phyloP scores from a whole-genome alignment of 2,888 invertebrate genomes.

The Harmothoe impar region DNA sequence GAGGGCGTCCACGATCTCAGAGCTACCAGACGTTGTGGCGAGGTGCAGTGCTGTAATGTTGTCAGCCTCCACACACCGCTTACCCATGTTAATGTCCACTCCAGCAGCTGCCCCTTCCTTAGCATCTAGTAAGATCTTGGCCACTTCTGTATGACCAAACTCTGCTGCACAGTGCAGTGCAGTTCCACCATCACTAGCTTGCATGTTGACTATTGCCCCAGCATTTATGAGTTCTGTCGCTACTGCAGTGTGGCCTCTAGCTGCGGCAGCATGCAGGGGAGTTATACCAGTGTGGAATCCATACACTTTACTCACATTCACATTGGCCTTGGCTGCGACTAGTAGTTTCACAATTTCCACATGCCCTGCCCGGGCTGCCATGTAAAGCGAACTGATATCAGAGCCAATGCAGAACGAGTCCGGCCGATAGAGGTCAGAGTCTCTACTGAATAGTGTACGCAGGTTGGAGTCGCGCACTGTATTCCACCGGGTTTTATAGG shows the following conservation, averaged over 20 bases:
- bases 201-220: constrained; percentile 66
- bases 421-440: constrained; percentile 69
- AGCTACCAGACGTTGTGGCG: constrained; percentile 66
- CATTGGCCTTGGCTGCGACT: constrained; percentile 67
- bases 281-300: constrained; percentile 70
- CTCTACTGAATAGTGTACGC: constrained; percentile 67
- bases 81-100: constrained; percentile 65
- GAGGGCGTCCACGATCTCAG: constrained; percentile 66
- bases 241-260: constrained; percentile 67
- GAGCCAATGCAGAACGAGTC: constrained; percentile 69
- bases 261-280: constrained; percentile 70
- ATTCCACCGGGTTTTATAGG: constrained; percentile 69
- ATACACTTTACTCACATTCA: constrained; percentile 68
- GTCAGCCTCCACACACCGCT: constrained; percentile 69
- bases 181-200: constrained; percentile 71
- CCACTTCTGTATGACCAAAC: constrained; percentile 69
- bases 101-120: constrained; percentile 12
- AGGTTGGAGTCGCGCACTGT: constrained; percentile 65
- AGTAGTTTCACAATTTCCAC: constrained; percentile 62
- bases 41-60: constrained; percentile 70
- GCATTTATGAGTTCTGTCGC: constrained; percentile 66
- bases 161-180: constrained; percentile 71
- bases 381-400: constrained; percentile 69
- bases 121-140: not conserved
- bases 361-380: constrained; percentile 69